Percentiles rank a stretch among this genome's conserved stretches.
Evolutionary conservation across 2,113 vertebrate species (phyloP).

Genomic region (Mirza zaza): DNA sequence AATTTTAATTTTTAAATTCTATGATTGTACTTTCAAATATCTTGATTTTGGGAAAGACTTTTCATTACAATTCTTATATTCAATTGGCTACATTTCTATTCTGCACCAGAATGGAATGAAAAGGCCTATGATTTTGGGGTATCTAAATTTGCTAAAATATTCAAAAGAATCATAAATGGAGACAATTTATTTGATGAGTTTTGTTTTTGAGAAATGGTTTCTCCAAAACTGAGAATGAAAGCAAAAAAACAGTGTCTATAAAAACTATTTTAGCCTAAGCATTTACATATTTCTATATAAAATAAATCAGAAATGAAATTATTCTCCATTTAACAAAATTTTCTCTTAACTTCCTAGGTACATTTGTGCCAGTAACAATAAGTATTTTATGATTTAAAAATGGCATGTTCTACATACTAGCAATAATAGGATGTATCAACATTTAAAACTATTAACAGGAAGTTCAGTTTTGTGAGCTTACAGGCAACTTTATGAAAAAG

Average conservation of each 20-base stretch:
- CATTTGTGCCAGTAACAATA: neutral
- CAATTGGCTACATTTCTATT: neutral
- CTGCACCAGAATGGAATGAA: neutral
- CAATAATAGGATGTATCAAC: neutral
- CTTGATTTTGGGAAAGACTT: neutral
- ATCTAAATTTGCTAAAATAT: neutral
- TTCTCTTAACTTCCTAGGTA: neutral
- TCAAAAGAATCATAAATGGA: neutral
- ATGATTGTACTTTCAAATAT: neutral
- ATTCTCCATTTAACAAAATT: neutral
- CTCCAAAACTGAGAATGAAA: neutral
- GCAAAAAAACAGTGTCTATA: neutral
- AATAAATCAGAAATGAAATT: neutral
- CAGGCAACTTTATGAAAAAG: neutral
- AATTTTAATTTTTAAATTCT: neutral
- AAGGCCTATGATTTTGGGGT: neutral
- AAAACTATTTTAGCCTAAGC: neutral
- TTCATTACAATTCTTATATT: neutral
- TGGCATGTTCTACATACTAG: neutral
- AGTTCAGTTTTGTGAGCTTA: neutral
- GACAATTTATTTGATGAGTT: neutral
- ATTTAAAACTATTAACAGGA: neutral
- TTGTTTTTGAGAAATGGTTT: slow-evolving; percentile 12
- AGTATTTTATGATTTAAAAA: neutral
- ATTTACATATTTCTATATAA: neutral